Conservation (phyloP, 2,888 invertebrate species). For the Mythimna pallens region DNA sequence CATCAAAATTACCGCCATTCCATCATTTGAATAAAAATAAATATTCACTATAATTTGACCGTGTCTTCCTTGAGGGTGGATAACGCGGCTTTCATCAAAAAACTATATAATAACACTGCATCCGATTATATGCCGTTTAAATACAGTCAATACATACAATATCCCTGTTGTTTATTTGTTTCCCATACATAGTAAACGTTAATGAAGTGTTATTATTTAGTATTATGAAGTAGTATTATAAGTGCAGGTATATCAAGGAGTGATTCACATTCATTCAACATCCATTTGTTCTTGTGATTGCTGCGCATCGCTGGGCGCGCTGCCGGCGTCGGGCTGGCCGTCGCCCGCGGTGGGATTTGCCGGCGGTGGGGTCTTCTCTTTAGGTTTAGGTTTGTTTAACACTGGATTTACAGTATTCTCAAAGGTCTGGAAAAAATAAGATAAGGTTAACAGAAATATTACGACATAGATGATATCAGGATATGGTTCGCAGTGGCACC, state of each 20-base stretch:
- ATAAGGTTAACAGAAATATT: slow-evolving; percentile 6
- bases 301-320: slow-evolving; percentile 62
- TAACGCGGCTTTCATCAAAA: slow-evolving; percentile 62
- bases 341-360: slow-evolving; percentile 76
- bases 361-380: slow-evolving; percentile 91
- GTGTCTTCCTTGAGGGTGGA: slow-evolving; percentile 64
- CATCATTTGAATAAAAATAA: slow-evolving; percentile 77
- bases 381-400: slow-evolving; percentile 97
- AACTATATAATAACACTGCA: slow-evolving; percentile 67
- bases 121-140: slow-evolving; percentile 27
- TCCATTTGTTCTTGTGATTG: slow-evolving; percentile 85
- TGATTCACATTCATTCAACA: slow-evolving; percentile 80
- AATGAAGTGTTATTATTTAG: slow-evolving; percentile 70
- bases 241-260: slow-evolving; percentile 54
- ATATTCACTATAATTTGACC: slow-evolving; percentile 78
- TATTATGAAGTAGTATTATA: slow-evolving; percentile 63
- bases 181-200: slow-evolving; percentile 21
- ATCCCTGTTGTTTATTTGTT: slow-evolving; percentile 26
- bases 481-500: background rate
- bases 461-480: background rate
- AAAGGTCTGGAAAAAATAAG: slow-evolving; percentile 88
- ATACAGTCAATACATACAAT: slow-evolving; percentile 35
- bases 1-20: slow-evolving; percentile 66
- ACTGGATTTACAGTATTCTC: slow-evolving; percentile 93
- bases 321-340: slow-evolving; percentile 71